Conservation (phyloP, 2,113 vertebrate species). For the Labeo catla region DNA sequence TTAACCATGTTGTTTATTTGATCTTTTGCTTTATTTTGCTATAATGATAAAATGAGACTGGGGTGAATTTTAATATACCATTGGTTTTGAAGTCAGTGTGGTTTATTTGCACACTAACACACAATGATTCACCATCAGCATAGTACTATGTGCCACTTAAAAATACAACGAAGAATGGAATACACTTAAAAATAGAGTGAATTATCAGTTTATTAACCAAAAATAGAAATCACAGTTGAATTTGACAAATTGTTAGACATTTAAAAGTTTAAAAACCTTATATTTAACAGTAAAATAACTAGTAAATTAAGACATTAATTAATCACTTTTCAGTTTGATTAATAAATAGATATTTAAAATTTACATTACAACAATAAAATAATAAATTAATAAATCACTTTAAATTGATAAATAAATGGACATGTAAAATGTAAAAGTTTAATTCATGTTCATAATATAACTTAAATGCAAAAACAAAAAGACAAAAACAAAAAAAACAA, state of each 20-base stretch:
- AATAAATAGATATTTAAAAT: neutral
- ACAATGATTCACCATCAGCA: neutral
- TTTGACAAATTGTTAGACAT: neutral
- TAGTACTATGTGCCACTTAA: neutral
- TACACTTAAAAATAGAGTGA: neutral
- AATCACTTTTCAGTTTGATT: neutral
- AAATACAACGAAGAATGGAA: neutral
- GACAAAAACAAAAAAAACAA: no score
- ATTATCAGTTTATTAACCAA: neutral
- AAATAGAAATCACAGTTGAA: neutral
- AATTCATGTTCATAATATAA: neutral
- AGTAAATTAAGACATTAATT: neutral
- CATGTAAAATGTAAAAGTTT: neutral
- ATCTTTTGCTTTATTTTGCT: slow-evolving; percentile 72
- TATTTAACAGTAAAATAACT: neutral
- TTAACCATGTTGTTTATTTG: slow-evolving; percentile 64
- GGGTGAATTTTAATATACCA: slow-evolving; percentile 75
- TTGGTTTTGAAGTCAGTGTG: slow-evolving; percentile 71
- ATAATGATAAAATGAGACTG: slow-evolving; percentile 74
- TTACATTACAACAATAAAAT: neutral
- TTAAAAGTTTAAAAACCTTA: neutral
- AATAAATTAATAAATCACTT: neutral
- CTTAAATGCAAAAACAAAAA: no score
- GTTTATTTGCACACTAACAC: slow-evolving; percentile 46
- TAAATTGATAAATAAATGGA: neutral